Evolutionary conservation across 2,113 vertebrate species (phyloP), one percentile per base, ranked within the genome.

Genomic region (Pachycephala philippinensis): DNA sequence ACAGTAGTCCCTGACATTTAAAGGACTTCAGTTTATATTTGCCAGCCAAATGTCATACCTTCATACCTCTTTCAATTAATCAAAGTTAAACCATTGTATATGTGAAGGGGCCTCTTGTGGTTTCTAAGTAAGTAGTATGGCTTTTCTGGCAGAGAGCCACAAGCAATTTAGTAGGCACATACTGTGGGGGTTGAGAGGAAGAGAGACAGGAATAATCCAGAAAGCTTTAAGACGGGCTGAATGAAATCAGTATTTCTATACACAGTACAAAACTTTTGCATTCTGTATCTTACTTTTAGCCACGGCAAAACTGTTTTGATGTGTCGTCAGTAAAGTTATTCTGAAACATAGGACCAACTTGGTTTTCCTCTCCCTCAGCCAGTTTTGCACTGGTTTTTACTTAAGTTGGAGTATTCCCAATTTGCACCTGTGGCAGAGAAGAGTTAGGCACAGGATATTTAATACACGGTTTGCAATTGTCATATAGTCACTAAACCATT

Each of bases 81-180:
- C 96, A 96, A 77, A 96, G 93, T 94, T 95, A 91, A 97, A 83
- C 84, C 76, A 56, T 78, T 96, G 94, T 94, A 84, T 96, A 92
- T 56, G 85, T 52, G 45, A 96, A 92, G 92, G 78, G 90, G 87
- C 93, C 94, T 92, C 92, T 95, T 92, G 92, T 93, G 92, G 93
- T 97, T 97, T 96, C 95, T 94, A 75, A 95, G 87, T 95, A 86
- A 96, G 89, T 88, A 92, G 87, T 95, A 96, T 93, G 91, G 84
- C 92, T 96, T 96, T 95, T 90, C 87, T 97, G 95, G 96, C 95
- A 95, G 91, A 66, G 26, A 95, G 94, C 93, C 90, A 96, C 59
- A 42, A 77, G 63, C 81, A 89, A 79, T 97, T 97, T 95, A 96
- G 81, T 80, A 86, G 92, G 87, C 94, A 64, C 54, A n/a, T 81